These are phyloP conservation scores for Loris lydekkerianus DNA, from an alignment of 2,797 vertebrate genomes.

Conservation along the genomic window DNA sequence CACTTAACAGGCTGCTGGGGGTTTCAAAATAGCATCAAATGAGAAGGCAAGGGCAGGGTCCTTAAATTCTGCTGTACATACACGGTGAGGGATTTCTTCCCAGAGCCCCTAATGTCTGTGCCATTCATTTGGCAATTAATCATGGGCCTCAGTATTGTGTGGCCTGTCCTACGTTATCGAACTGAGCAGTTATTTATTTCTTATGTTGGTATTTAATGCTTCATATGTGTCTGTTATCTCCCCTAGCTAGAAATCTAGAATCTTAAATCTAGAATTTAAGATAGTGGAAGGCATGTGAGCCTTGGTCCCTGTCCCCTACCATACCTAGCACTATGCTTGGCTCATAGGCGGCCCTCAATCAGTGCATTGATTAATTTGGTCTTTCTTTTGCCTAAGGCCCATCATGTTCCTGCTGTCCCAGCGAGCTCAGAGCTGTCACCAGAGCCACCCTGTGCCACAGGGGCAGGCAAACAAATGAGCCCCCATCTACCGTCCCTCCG, in stretches of 20 bases:
- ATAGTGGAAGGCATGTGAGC: neutral
- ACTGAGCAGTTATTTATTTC: slow-evolving; percentile 29
- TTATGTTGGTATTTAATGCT: neutral
- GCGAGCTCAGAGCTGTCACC: slow-evolving; percentile 58
- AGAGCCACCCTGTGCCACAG: slow-evolving; percentile 23
- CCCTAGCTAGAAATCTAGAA: neutral
- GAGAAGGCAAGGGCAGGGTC: neutral
- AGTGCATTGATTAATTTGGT: slow-evolving; percentile 55
- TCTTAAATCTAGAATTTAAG: slow-evolving; percentile 17
- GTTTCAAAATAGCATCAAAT: neutral
- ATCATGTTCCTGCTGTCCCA: neutral
- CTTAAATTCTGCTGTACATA: slow-evolving; percentile 37
- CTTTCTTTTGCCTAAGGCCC: slow-evolving; percentile 15
- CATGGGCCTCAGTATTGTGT: neutral
- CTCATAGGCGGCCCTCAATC: slow-evolving; percentile 32
- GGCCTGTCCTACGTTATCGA: neutral
- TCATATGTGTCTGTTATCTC: neutral
- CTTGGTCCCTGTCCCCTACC: neutral
- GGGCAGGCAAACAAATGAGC: slow-evolving; percentile 58
- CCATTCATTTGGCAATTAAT: slow-evolving; percentile 66
- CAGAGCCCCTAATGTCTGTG: neutral
- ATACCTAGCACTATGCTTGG: slow-evolving; percentile 26
- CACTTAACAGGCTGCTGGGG: neutral
- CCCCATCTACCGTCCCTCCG: neutral
- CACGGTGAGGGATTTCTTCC: slow-evolving; percentile 28